Evolutionary conservation across 2,797 vertebrate genomes (phyloP), one percentile per base, ranked within the genome.

Genomic region (Neoniphon sammara): DNA sequence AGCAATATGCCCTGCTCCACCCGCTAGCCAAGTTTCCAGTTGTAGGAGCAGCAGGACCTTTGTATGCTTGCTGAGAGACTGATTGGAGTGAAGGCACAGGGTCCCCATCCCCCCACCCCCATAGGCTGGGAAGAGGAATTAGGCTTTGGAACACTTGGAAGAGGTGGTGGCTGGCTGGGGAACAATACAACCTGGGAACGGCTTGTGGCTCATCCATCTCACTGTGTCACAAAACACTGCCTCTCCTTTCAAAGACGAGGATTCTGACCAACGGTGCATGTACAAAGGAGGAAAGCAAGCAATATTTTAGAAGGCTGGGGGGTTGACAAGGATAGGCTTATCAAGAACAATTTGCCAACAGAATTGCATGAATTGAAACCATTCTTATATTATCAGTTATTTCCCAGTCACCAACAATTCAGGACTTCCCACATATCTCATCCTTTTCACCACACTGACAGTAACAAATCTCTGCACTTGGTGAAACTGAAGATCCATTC

Each of bases 21-120:
- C 72, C 18, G 69, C 66, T 52, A 82, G 90, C 84, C 89, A 87
- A 86, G 87, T 85, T 87, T 91, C 81, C 82, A 89, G 90, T 87
- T 89, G 89, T 88, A 80, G 82, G 84, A 91, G 90, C 89, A 92
- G 90, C 89, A 85, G 90, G 90, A 88, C 82, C 84, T 91, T 91
- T 90, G 86, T 91, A 85, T 87, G 84, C 87, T 91, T 87, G 86
- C 89, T 89, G 90, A 82, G 88, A 89, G 89, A 85, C 88, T 90
- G 90, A 90, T 92, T 91, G 89, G 86, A 89, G 85, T 82, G 77
- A 86, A 86, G 80, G 80, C 62, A 57, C 25, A 4, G 65, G 79
- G 78, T 82, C 86, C 64, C 89, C 87, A 74, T 73, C 85, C 67
- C 57, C 83, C 82, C 64, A 69, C 77, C 82, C 83, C 79, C 81